These are phyloP conservation scores for Protosalanx chinensis DNA, from an alignment of 2,797 vertebrate species.

Conservation along the genomic window DNA sequence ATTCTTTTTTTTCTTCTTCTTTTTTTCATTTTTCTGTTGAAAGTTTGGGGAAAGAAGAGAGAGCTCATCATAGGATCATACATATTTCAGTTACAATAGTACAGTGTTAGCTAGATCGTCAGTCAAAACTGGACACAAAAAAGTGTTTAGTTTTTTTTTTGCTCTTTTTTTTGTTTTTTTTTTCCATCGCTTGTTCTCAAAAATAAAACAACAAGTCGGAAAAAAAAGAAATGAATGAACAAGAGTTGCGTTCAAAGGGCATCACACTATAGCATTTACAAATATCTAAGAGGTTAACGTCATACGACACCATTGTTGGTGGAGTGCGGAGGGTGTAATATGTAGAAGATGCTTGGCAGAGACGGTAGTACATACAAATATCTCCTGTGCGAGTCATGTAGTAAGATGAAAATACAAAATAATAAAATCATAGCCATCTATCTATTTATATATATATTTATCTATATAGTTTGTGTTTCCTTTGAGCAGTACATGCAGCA, in stretches of 20 bases:
- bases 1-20: constrained; percentile 47
- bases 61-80: constrained; percentile 88
- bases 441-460: constrained; percentile 82
- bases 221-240: constrained; percentile 64
- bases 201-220: constrained; percentile 70
- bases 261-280: constrained; percentile 87
- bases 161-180: constrained; percentile 48
- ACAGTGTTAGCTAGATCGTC: constrained; percentile 87
- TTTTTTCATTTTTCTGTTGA: constrained; percentile 58
- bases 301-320: constrained; percentile 66
- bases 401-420: constrained; percentile 75
- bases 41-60: constrained; percentile 71
- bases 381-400: constrained; percentile 74
- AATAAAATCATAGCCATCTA: constrained; percentile 82
- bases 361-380: constrained; percentile 74
- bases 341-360: constrained; percentile 70
- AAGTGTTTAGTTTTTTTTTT: constrained; percentile 62
- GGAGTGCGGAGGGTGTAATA: constrained; percentile 66
- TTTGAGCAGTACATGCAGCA: constrained; percentile 95
- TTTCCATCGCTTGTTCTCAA: constrained; percentile 67
- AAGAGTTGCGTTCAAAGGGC: constrained; percentile 75
- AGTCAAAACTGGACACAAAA: constrained; percentile 88
- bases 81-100: constrained; percentile 94
- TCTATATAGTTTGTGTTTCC: constrained; percentile 82
- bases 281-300: constrained; percentile 84